Conservation (phyloP, 1,140 invertebrate species). For the Argopecten irradians region DNA sequence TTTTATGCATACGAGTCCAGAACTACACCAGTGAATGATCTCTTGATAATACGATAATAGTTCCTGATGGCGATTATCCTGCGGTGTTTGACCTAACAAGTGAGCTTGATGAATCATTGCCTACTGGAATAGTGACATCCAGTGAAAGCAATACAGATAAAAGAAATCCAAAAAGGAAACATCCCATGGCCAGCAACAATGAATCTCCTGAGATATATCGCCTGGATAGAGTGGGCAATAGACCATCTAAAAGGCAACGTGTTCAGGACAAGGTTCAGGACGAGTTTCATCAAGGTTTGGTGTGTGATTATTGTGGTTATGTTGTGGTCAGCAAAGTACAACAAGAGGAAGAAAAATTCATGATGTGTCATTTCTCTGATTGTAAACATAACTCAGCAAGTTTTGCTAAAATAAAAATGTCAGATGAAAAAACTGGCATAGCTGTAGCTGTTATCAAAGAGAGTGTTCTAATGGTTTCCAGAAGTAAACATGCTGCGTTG, state of each 20-base stretch:
- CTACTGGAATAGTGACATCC: neutral
- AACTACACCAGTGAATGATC: neutral
- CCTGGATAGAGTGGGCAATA: neutral
- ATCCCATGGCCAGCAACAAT: neutral
- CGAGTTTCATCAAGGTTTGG: neutral
- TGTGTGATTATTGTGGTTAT: conserved; percentile 39
- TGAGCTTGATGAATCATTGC: neutral
- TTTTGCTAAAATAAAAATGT: neutral
- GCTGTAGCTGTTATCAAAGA: neutral
- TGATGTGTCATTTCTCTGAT: conserved; percentile 20
- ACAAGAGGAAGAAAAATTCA: neutral
- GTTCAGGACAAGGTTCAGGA: neutral
- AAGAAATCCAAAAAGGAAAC: neutral
- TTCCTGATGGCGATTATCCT: neutral
- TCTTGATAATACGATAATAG: neutral
- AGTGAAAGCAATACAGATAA: neutral
- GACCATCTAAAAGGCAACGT: neutral
- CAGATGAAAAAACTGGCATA: neutral
- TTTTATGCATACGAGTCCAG: too few species aligned
- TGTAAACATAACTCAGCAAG: conserved; percentile 35
- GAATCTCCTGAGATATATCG: neutral
- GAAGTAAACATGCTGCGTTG: neutral
- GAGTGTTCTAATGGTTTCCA: neutral
- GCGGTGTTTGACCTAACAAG: neutral
- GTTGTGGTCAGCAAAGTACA: neutral